Evolutionary conservation across 2,888 invertebrate species (phyloP).

Genomic region (Thera obeliscata): DNA sequence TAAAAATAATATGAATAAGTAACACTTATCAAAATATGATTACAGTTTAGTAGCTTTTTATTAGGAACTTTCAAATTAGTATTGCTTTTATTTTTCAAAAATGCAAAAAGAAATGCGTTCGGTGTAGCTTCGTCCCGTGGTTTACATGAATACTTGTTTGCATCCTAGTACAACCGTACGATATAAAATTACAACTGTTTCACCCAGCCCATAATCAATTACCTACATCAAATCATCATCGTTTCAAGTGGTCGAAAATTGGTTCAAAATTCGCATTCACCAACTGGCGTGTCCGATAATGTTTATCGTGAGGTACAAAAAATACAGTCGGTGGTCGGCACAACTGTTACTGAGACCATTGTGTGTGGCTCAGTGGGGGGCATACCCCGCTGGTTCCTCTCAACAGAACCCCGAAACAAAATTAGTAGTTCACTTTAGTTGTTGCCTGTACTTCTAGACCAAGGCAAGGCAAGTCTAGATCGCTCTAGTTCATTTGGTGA

Average conservation of each 20-base stretch:
- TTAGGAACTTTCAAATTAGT: too few relatives aligned
- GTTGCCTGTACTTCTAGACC: not conserved
- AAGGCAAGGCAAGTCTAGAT: not conserved
- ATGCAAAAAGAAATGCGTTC: too few relatives aligned
- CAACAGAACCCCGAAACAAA: conserved; percentile 52
- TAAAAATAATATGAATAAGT: too few relatives aligned
- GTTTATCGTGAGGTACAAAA: conserved; percentile 65
- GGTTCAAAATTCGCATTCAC: conserved; percentile 58
- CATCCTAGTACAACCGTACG: too few relatives aligned
- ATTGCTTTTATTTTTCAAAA: too few relatives aligned
- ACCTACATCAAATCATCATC: conserved; percentile 44
- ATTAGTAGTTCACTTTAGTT: conserved; percentile 63
- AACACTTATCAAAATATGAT: too few relatives aligned
- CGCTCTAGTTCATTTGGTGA: too few relatives aligned
- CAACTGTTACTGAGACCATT: conserved; percentile 30
- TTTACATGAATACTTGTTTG: too few relatives aligned
- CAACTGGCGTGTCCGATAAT: conserved; percentile 70
- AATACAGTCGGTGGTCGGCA: conserved; percentile 28
- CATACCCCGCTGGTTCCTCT: conserved; percentile 25
- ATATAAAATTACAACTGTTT: too few relatives aligned
- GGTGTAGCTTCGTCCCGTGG: too few relatives aligned
- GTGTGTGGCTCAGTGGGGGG: conserved; percentile 20
- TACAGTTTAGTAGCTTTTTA: too few relatives aligned
- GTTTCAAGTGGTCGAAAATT: conserved; percentile 59
- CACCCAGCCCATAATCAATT: conserved; percentile 42